Percentiles rank a stretch among this genome's conserved stretches.
These are phyloP conservation scores for Loxodonta africana DNA, from an alignment of 2,113 vertebrate species.

Conservation along the genomic window DNA sequence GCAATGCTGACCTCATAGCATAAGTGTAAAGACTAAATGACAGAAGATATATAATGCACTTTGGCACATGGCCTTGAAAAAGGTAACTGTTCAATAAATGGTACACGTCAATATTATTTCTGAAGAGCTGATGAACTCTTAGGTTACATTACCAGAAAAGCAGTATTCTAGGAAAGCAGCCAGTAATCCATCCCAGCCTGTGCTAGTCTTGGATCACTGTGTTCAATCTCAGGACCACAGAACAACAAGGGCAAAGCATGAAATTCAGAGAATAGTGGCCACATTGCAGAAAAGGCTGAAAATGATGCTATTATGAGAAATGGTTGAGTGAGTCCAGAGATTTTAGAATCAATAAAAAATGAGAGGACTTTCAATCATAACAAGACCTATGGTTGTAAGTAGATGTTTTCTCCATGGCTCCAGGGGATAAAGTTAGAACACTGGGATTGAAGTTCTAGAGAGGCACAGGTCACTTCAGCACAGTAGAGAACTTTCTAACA, in stretches of 20 bases:
- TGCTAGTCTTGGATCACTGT: not conserved
- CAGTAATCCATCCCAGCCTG: not conserved
- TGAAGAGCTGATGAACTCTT: not conserved
- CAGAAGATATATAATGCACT: not conserved
- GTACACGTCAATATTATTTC: not conserved
- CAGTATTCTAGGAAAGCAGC: not conserved
- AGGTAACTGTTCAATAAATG: not conserved
- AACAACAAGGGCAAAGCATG: not conserved
- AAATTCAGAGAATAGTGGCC: not conserved
- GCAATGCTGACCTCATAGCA: not conserved
- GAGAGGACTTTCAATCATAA: not conserved
- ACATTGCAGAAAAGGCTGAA: not conserved
- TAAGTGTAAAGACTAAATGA: not conserved
- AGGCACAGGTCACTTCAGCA: not conserved
- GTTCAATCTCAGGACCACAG: not conserved
- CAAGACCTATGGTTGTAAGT: not conserved
- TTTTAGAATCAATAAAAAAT: slow-evolving; percentile 13
- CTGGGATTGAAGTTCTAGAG: not conserved
- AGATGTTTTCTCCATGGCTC: not conserved
- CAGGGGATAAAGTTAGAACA: not conserved
- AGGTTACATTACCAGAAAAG: not conserved
- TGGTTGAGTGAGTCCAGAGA: not conserved
- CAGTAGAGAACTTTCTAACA: not conserved
- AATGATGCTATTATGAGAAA: not conserved
- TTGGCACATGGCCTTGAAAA: not conserved